Percentiles rank a stretch among this genome's conserved stretches.
These are phyloP conservation scores for Hypomecis atomaria DNA, from an alignment of 2,888 invertebrate species.

Conservation along the genomic window DNA sequence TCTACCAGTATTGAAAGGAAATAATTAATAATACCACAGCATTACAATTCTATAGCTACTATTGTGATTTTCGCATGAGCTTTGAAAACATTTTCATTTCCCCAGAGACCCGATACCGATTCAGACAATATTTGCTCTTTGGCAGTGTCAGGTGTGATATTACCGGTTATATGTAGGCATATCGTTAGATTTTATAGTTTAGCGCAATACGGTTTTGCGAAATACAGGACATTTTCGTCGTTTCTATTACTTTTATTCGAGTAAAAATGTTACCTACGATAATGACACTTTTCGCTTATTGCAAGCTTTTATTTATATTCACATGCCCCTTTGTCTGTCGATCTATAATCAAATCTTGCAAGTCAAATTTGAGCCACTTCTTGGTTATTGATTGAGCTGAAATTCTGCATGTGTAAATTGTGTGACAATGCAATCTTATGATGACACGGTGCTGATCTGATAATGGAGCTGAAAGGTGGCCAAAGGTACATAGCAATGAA, in stretches of 20 bases:
- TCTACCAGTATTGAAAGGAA: too few species aligned
- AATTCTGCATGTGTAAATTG: too few species aligned
- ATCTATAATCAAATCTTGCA: too few species aligned
- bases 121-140: slow-evolving; percentile 18
- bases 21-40: too few species aligned
- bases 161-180: slow-evolving; percentile 8
- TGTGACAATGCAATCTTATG: too few species aligned
- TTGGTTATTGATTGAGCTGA: too few species aligned
- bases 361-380: too few species aligned
- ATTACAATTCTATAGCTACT: not conserved
- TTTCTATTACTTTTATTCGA: not conserved
- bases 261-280: not conserved
- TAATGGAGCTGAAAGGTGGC: too few species aligned
- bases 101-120: slow-evolving; percentile 12
- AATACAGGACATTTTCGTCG: slow-evolving; percentile 1
- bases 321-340: too few species aligned
- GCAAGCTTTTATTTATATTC: too few species aligned
- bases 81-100: slow-evolving; percentile 17
- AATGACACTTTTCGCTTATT: not conserved
- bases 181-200: slow-evolving; percentile 23
- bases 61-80: not conserved
- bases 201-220: not conserved
- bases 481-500: too few species aligned
- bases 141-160: slow-evolving; percentile 13
- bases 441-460: too few species aligned